Evolutionary conservation across 2,888 invertebrate species (phyloP).

Genomic region (Eupithecia vulgata): DNA sequence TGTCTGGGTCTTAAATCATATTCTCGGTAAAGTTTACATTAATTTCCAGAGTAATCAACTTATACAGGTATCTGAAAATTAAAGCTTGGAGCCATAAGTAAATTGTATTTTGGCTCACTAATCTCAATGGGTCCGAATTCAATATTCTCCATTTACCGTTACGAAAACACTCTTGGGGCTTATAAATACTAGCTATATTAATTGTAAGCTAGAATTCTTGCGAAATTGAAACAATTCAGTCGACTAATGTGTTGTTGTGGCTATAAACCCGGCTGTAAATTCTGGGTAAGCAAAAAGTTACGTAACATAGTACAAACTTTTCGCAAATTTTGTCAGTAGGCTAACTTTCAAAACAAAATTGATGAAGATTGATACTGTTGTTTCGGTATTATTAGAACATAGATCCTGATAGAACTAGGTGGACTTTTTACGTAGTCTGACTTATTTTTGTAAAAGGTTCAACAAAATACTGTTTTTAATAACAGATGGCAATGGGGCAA

Average conservation of each 20-base stretch:
- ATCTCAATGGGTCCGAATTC: slow-evolving; percentile 18
- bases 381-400: not conserved
- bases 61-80: slow-evolving; percentile 34
- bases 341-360: not conserved
- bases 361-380: not conserved
- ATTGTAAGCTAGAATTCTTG: slow-evolving; percentile 12
- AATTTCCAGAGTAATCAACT: slow-evolving; percentile 36
- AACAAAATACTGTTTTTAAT: not conserved
- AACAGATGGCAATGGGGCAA: slow-evolving; percentile 87
- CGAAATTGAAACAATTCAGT: slow-evolving; percentile 12
- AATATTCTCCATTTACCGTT: slow-evolving; percentile 13
- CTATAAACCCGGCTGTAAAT: not conserved
- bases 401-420: not conserved
- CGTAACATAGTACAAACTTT: not conserved
- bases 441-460: not conserved
- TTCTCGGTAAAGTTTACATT: slow-evolving; percentile 27
- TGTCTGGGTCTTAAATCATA: slow-evolving; percentile 15
- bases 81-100: slow-evolving; percentile 30
- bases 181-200: slow-evolving; percentile 19
- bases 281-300: not conserved
- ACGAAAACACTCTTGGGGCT: slow-evolving; percentile 10
- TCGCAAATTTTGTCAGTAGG: slow-evolving; percentile 6
- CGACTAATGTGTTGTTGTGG: slow-evolving; percentile 2
- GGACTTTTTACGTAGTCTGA: not conserved
- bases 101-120: slow-evolving; percentile 34